Percentiles rank a stretch among this genome's conserved stretches.
These are phyloP conservation scores for Hypsibius dujardini DNA, from an alignment of 1,140 invertebrate species.

Conservation along the genomic window DNA sequence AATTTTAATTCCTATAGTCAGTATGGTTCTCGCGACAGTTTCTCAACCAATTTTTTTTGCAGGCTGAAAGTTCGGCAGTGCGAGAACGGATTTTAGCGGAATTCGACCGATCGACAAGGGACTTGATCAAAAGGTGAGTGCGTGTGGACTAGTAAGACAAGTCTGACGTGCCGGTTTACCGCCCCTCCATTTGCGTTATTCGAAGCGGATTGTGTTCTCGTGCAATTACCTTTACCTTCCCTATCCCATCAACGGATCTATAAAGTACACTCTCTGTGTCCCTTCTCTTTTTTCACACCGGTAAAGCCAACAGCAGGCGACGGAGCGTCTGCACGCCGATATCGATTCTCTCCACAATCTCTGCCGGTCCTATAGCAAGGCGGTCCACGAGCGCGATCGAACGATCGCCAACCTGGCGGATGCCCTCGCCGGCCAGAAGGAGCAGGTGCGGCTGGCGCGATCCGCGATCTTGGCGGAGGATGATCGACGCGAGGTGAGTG, in stretches of 20 bases:
- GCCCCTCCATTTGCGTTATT: background rate
- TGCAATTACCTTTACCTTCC: too few relatives aligned
- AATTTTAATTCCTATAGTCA: background rate
- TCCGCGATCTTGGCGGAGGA: background rate
- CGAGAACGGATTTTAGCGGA: background rate
- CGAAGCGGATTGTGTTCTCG: too few relatives aligned
- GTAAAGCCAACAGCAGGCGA: background rate
- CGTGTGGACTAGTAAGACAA: too few relatives aligned
- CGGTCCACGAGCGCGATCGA: constrained; percentile 10
- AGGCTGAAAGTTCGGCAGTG: background rate
- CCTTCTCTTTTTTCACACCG: background rate
- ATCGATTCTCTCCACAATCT: constrained; percentile 10
- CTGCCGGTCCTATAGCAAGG: constrained; percentile 13
- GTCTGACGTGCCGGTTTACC: background rate
- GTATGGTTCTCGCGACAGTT: background rate
- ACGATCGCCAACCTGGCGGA: constrained; percentile 10
- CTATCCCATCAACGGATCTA: background rate
- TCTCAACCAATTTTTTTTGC: background rate
- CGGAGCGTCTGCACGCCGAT: constrained; percentile 5
- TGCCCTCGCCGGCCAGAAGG: constrained; percentile 12
- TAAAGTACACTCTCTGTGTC: background rate
- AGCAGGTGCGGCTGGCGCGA: background rate
- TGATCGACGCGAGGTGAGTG: constrained; percentile 7
- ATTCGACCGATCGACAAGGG: background rate
- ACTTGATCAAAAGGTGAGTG: constrained; percentile 9